Evolutionary conservation across 2,113 vertebrate species (phyloP).

Genomic region (Eurystomus gularis): DNA sequence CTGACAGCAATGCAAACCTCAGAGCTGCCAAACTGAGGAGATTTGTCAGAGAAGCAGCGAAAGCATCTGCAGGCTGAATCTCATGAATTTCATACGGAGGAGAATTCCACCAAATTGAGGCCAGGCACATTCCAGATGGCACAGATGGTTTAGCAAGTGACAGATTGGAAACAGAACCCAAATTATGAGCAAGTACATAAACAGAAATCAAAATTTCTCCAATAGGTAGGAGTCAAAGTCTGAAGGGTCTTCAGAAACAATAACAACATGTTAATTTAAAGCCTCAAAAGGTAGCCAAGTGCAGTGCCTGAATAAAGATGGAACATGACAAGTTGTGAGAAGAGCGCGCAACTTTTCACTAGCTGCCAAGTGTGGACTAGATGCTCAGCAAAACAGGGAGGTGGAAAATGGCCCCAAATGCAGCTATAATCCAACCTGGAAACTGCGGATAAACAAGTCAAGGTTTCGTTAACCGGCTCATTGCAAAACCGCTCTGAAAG

Average conservation of each 20-base stretch:
- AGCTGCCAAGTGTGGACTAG: conserved; percentile 15
- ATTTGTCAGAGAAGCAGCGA: conserved; percentile 36
- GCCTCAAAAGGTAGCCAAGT: conserved; percentile 35
- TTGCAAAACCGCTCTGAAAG: background rate
- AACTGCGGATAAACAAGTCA: conserved; percentile 5
- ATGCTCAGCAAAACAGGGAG: background rate
- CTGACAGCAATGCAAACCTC: conserved; percentile 38
- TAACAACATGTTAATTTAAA: conserved; percentile 49
- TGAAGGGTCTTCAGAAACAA: conserved; percentile 54
- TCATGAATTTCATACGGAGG: conserved; percentile 60
- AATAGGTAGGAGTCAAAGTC: conserved; percentile 58
- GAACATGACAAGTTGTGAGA: conserved; percentile 45
- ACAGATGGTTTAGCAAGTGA: conserved; percentile 70
- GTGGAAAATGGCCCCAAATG: conserved; percentile 6
- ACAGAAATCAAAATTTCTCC: conserved; percentile 62
- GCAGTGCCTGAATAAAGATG: background rate
- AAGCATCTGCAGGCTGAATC: conserved; percentile 44
- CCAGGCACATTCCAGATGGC: conserved; percentile 59
- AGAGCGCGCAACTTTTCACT: background rate
- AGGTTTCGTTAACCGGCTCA: background rate
- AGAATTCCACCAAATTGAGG: conserved; percentile 50
- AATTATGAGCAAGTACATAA: conserved; percentile 66
- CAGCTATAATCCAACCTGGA: background rate
- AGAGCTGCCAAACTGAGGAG: conserved; percentile 34
- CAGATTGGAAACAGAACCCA: conserved; percentile 71